phyloP scores from a whole-genome alignment of 2,888 invertebrate genomes.

The Dinocampus coccinellae region DNA sequence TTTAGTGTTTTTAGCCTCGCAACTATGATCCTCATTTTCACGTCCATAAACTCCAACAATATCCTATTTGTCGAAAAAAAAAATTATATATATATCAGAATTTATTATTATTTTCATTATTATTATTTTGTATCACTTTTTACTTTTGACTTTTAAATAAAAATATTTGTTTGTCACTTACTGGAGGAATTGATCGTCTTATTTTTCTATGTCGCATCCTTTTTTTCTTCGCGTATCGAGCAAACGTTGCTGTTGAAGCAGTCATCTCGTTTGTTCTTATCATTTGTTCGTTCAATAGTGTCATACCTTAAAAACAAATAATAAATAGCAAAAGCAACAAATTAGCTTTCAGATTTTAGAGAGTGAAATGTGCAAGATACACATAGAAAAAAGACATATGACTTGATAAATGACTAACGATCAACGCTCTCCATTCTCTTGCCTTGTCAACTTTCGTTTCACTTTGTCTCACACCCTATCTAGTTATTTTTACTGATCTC shows the following conservation, averaged over 20 bases:
- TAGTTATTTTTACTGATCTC: constrained; percentile 50
- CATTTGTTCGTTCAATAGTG: constrained; percentile 65
- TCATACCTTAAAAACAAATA: constrained; percentile 61
- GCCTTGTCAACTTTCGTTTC: not conserved
- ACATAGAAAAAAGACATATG: not conserved
- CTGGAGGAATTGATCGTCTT: constrained; percentile 58
- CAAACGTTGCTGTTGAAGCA: constrained; percentile 51
- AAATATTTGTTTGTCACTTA: no score
- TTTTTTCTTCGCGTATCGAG: constrained; percentile 65
- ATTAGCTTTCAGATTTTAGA: not conserved
- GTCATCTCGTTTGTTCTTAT: constrained; percentile 58
- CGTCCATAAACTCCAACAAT: constrained; percentile 53
- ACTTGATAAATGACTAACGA: not conserved
- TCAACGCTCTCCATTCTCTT: not conserved
- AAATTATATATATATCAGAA: not conserved
- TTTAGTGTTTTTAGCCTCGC: constrained; percentile 57
- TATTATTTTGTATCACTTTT: not conserved
- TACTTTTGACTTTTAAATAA: no score
- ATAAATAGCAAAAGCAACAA: constrained; percentile 5
- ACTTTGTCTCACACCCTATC: constrained; percentile 4
- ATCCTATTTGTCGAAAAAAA: constrained; percentile 44
- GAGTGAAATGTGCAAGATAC: not conserved
- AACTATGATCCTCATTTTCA: constrained; percentile 63
- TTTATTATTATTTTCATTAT: not conserved
- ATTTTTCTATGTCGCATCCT: constrained; percentile 62